Evolutionary conservation across 2,113 vertebrate genomes (phyloP).

Genomic region (Hemibates koningsi): DNA sequence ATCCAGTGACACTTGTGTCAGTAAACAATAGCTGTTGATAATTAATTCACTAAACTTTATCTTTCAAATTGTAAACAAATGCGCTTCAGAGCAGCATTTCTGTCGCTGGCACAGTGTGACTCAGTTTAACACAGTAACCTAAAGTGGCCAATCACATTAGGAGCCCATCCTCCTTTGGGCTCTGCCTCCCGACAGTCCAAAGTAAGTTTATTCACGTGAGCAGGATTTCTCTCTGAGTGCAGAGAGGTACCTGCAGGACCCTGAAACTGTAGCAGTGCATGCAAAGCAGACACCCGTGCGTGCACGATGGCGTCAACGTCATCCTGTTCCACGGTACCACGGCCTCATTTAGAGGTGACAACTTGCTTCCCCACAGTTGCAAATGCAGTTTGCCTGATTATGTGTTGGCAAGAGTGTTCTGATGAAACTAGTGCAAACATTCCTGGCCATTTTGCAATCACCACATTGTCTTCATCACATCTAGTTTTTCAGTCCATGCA

Average conservation of each 20-base stretch:
- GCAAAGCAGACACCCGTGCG: background rate
- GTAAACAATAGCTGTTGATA: background rate
- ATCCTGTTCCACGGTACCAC: background rate
- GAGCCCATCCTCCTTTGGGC: background rate
- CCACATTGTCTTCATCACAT: background rate
- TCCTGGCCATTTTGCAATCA: background rate
- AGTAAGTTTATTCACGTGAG: background rate
- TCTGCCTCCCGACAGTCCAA: background rate
- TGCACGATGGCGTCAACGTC: background rate
- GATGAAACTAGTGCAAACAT: background rate
- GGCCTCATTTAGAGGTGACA: background rate
- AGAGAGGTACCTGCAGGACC: fast-evolving
- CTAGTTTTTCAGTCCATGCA: background rate
- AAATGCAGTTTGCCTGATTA: background rate
- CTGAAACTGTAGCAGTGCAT: fast-evolving
- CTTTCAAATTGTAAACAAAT: background rate
- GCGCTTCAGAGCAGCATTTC: background rate
- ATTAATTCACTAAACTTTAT: background rate
- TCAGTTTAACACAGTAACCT: background rate
- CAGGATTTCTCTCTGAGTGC: background rate
- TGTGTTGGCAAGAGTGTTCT: background rate
- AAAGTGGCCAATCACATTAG: fast-evolving
- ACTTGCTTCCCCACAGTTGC: background rate
- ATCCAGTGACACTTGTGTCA: background rate
- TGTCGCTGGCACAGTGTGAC: fast-evolving